Conservation (phyloP, 92 coral and sea anemone genomes). For the Porites lobata region DNA sequence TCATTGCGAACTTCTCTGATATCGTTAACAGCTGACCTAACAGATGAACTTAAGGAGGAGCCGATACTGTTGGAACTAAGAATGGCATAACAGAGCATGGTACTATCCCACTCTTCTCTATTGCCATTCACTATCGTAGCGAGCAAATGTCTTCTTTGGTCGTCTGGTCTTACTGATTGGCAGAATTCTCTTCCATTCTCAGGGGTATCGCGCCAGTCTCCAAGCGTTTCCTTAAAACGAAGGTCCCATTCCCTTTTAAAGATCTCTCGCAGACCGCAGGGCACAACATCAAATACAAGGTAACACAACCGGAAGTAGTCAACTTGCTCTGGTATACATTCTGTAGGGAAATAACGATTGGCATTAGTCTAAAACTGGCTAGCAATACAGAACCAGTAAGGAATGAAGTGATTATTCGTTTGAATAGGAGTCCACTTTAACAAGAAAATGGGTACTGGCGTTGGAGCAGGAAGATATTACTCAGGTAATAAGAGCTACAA, state of each 20-base stretch:
- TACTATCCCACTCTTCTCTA: constrained; percentile 63
- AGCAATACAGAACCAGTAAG: too few relatives aligned
- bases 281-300: neutral
- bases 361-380: too few relatives aligned
- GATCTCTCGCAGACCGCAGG: neutral
- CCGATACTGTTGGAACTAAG: constrained; percentile 57
- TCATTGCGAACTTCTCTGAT: neutral
- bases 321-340: too few relatives aligned
- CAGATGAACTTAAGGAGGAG: neutral
- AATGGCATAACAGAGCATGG: constrained; percentile 52
- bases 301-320: neutral
- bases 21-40: constrained; percentile 10
- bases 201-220: constrained; percentile 57
- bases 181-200: constrained; percentile 36
- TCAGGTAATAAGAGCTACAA: too few relatives aligned
- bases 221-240: neutral
- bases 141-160: constrained; percentile 15
- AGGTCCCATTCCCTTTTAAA: constrained; percentile 56
- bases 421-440: too few relatives aligned
- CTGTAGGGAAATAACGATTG: too few relatives aligned
- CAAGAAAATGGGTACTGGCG: too few relatives aligned
- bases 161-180: constrained; percentile 15
- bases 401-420: too few relatives aligned
- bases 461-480: too few relatives aligned
- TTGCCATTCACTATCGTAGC: constrained; percentile 36